Conservation (phyloP, 2,113 vertebrate genomes). For the Rallus limicola region DNA sequence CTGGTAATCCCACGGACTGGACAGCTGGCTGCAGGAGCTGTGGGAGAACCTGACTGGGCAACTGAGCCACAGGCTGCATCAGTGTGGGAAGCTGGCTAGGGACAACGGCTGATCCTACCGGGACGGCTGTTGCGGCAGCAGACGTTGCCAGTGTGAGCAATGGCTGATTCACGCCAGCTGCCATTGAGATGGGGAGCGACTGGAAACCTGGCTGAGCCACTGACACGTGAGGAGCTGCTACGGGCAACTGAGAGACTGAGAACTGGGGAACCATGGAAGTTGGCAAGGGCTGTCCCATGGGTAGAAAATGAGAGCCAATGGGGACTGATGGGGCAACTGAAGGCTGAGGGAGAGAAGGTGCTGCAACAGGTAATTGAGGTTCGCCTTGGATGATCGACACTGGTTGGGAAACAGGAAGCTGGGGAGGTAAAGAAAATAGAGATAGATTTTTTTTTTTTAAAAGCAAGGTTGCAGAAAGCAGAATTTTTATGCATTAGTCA, state of each 20-base stretch:
- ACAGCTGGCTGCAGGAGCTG: slow-evolving; percentile 81
- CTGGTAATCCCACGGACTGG: slow-evolving; percentile 86
- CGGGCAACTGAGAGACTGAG: slow-evolving; percentile 73
- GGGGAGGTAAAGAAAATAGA: slow-evolving; percentile 84
- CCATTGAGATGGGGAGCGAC: slow-evolving; percentile 75
- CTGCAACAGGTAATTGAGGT: slow-evolving; percentile 79
- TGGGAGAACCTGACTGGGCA: slow-evolving; percentile 80
- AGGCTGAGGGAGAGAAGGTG: slow-evolving; percentile 71
- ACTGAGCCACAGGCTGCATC: slow-evolving; percentile 79
- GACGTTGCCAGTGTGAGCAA: slow-evolving; percentile 75
- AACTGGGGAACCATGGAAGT: slow-evolving; percentile 75
- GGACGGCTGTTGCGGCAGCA: slow-evolving; percentile 60
- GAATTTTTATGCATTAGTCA: slow-evolving; percentile 74
- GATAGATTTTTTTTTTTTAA: slow-evolving; percentile 66
- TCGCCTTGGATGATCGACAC: slow-evolving; percentile 80
- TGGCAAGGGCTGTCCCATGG: slow-evolving; percentile 76
- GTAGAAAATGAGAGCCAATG: slow-evolving; percentile 77
- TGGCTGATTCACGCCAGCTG: slow-evolving; percentile 76
- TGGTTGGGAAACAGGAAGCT: slow-evolving; percentile 83
- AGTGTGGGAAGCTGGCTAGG: slow-evolving; percentile 77
- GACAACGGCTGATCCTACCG: slow-evolving; percentile 71
- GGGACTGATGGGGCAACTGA: slow-evolving; percentile 76
- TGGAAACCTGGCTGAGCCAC: slow-evolving; percentile 77
- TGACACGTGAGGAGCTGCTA: slow-evolving; percentile 74
- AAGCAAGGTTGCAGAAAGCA: slow-evolving; percentile 78